Conservation (phyloP, 1,140 invertebrate species). For the Hermatobates lingyangjiaoensis region DNA sequence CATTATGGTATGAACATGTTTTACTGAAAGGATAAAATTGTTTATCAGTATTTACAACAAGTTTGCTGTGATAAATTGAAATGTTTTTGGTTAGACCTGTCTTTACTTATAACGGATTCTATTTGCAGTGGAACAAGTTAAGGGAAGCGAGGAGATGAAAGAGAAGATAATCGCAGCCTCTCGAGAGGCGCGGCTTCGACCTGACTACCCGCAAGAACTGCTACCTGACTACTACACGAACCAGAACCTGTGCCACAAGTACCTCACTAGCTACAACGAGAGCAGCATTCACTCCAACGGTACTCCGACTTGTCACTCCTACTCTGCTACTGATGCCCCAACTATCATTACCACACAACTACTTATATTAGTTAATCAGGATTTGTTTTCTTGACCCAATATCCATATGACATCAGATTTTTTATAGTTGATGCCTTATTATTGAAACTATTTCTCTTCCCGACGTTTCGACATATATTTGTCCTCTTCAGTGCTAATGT, state of each 20-base stretch:
- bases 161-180: constrained; percentile 48
- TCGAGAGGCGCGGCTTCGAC: constrained; percentile 32
- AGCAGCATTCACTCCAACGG: constrained; percentile 17
- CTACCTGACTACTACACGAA: constrained; percentile 26
- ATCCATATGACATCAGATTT: too few species aligned
- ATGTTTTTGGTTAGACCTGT: too few species aligned
- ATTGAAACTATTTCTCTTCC: too few species aligned
- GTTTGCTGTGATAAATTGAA: too few species aligned
- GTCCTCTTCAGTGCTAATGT: too few species aligned
- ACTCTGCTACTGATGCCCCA: neutral
- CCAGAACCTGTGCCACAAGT: constrained; percentile 23
- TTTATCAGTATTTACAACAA: neutral
- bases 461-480: too few species aligned
- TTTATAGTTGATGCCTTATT: too few species aligned
- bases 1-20: neutral
- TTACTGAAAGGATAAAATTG: neutral
- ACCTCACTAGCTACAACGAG: constrained; percentile 30
- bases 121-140: constrained; percentile 54
- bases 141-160: constrained; percentile 42
- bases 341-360: neutral
- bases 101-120: constrained; percentile 4
- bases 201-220: constrained; percentile 36
- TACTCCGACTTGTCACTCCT: constrained; percentile 2
- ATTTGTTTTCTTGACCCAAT: too few species aligned
- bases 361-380: too few species aligned